phyloP scores from a whole-genome alignment of 2,888 invertebrate genomes.

The Amiota minor region DNA sequence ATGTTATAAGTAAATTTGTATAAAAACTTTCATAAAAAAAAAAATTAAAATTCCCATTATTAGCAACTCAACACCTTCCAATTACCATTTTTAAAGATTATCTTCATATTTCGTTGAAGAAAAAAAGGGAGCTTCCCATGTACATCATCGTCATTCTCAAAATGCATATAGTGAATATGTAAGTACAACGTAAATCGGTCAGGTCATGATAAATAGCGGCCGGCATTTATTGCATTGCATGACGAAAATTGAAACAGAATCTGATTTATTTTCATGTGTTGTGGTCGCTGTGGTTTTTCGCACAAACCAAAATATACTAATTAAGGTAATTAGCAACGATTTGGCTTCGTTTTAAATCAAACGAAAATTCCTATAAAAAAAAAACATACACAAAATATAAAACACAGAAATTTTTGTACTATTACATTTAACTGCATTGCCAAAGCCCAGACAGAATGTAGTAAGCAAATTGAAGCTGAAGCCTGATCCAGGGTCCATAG shows the following conservation, averaged over 20 bases:
- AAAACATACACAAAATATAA: conserved; percentile 6
- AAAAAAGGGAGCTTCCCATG: conserved; percentile 2
- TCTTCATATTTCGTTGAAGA: not conserved
- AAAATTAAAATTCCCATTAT: not conserved
- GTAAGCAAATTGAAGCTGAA: not conserved
- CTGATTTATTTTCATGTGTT: conserved; percentile 23
- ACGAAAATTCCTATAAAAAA: not conserved
- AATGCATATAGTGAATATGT: too few relatives aligned
- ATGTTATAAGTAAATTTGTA: too few relatives aligned
- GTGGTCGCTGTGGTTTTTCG: conserved; percentile 21
- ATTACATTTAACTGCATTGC: conserved; percentile 22
- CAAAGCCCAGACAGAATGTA: conserved; percentile 20
- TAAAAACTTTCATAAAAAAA: too few relatives aligned
- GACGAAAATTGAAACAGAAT: conserved; percentile 20
- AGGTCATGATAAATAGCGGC: too few relatives aligned
- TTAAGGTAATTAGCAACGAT: conserved; percentile 63
- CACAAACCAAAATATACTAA: conserved; percentile 54
- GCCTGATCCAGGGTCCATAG: not conserved
- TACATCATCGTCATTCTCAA: not conserved
- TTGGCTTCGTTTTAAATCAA: conserved; percentile 39
- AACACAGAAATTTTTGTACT: not conserved
- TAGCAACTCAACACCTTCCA: conserved; percentile 18
- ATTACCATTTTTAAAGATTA: conserved; percentile 3
- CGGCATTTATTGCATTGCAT: conserved; percentile 7
- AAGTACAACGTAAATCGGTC: too few relatives aligned